Evolutionary conservation across 35 echinoderm and acorn worm species (phyloP).

Genomic region (Ptychodera flava): DNA sequence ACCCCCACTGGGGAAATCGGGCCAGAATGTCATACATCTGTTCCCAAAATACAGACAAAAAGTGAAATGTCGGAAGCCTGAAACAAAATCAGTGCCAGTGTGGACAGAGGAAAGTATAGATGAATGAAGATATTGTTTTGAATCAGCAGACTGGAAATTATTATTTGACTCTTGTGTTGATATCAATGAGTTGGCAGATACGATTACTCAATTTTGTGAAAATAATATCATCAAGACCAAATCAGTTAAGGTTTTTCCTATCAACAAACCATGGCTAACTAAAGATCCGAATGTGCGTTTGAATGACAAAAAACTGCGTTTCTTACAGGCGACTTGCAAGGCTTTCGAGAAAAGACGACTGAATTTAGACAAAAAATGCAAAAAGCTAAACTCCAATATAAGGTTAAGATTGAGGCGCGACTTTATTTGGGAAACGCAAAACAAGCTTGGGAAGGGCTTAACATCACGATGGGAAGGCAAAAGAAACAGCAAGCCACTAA

Average conservation of each 20-base stretch:
- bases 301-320: not conserved
- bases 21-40: not conserved
- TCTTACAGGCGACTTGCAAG: not conserved
- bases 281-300: not conserved
- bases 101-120: not conserved
- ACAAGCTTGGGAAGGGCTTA: not conserved
- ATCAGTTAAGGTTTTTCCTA: not conserved
- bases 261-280: not conserved
- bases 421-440: not conserved
- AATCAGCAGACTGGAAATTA: not conserved
- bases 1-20: not conserved
- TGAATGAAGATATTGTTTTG: not conserved
- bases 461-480: not conserved
- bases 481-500: not conserved
- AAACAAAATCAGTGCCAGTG: not conserved
- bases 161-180: not conserved
- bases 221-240: not conserved
- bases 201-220: not conserved
- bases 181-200: not conserved
- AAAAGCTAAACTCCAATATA: not conserved
- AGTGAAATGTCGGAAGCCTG: not conserved
- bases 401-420: not conserved
- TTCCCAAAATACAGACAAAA: not conserved
- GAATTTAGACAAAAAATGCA: not conserved
- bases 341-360: not conserved